Evolutionary conservation across 2,888 invertebrate genomes (phyloP).

Genomic region (Leistus spinibarbis): DNA sequence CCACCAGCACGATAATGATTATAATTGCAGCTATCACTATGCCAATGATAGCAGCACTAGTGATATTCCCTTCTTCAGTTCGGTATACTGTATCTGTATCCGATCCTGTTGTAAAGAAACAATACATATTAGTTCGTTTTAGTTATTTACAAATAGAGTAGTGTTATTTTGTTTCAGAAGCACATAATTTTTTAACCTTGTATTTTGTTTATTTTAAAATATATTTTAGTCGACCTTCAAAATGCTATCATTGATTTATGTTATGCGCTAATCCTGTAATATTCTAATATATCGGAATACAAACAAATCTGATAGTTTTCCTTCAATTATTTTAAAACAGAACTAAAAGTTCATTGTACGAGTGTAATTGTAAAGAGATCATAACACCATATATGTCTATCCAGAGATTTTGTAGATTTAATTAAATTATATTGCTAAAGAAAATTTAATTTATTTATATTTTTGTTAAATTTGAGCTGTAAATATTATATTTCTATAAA

Average conservation of each 20-base stretch:
- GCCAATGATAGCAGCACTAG: slow-evolving; percentile 81
- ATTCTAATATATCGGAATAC: no score
- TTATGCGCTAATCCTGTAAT: no score
- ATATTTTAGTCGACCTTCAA: neutral
- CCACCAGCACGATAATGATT: slow-evolving; percentile 80
- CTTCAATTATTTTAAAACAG: no score
- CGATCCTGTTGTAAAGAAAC: slow-evolving; percentile 45
- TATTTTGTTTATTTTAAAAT: neutral
- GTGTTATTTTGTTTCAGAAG: slow-evolving; percentile 36
- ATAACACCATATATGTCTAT: no score
- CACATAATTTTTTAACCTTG: neutral
- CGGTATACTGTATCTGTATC: slow-evolving; percentile 46
- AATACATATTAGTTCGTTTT: neutral
- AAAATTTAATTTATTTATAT: neutral
- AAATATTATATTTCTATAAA: neutral
- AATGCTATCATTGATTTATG: no score
- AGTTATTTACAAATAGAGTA: neutral
- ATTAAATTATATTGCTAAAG: neutral
- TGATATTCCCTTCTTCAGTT: slow-evolving; percentile 62
- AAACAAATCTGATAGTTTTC: no score
- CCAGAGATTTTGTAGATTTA: neutral
- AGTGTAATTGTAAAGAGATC: no score
- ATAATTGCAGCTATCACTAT: slow-evolving; percentile 83
- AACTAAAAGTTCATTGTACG: no score
- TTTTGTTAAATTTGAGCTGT: neutral